A percentile compares a stretch with the other conserved stretches of the same genome.
phyloP scores from a whole-genome alignment of 2,797 vertebrate species.

The Sebastes glaucus region DNA sequence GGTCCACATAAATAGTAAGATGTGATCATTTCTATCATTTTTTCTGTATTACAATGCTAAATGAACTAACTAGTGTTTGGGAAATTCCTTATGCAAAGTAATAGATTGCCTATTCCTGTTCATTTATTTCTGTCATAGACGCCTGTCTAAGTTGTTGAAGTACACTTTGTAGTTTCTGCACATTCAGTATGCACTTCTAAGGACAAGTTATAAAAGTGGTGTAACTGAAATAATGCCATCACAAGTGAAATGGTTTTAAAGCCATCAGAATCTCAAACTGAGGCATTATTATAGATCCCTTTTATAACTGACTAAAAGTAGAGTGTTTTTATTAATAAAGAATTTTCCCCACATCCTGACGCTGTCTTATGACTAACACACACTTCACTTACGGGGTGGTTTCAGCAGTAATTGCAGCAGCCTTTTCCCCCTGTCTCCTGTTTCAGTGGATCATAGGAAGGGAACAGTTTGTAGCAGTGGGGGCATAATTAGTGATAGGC shows the following conservation, averaged over 20 bases:
- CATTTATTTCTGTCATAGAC: not conserved
- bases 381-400: slow-evolving; percentile 18
- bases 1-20: not conserved
- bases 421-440: slow-evolving; percentile 29
- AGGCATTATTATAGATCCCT: not conserved
- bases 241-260: not conserved
- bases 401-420: slow-evolving; percentile 35
- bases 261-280: not conserved
- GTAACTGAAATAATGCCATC: not conserved
- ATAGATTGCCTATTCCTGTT: not conserved
- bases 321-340: not conserved
- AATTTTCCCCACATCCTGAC: not conserved
- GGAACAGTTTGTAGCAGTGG: slow-evolving; percentile 64
- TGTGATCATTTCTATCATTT: not conserved
- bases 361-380: slow-evolving; percentile 17
- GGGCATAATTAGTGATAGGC: slow-evolving; percentile 78
- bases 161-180: not conserved
- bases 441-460: slow-evolving; percentile 58
- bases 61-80: not conserved
- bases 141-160: not conserved
- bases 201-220: not conserved
- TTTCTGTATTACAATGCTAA: not conserved
- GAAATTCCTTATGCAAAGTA: not conserved
- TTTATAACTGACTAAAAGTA: not conserved
- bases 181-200: not conserved